Conservation (phyloP, 2,797 vertebrate species). For the Chelon labrosus region DNA sequence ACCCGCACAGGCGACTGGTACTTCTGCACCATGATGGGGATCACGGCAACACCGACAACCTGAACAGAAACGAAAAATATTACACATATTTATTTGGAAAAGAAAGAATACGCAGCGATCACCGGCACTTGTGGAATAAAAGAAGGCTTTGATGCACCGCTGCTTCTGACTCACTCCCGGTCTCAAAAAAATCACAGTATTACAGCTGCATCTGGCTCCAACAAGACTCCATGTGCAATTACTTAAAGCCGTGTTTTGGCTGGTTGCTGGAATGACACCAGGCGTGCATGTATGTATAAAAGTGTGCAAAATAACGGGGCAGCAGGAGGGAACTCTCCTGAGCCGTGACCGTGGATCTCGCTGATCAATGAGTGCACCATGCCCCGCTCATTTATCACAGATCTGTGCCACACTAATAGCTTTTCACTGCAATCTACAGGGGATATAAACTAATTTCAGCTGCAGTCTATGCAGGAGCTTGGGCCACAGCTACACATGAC, state of each 20-base stretch:
- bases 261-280: constrained; percentile 24
- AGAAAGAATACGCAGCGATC: background rate
- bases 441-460: constrained; percentile 24
- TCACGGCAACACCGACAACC: constrained; percentile 66
- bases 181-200: constrained; percentile 26
- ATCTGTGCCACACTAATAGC: constrained; percentile 25
- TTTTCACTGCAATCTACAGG: constrained; percentile 43
- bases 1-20: constrained; percentile 97
- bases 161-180: constrained; percentile 25
- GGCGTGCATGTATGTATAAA: constrained; percentile 1
- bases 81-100: background rate
- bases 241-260: constrained; percentile 51
- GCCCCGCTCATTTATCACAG: constrained; percentile 53
- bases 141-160: constrained; percentile 5
- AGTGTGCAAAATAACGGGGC: background rate
- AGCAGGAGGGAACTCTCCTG: constrained; percentile 44
- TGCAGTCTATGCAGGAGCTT: constrained; percentile 19
- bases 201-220: constrained; percentile 27
- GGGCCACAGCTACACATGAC: constrained; percentile 4
- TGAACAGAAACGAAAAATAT: constrained; percentile 43
- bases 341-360: constrained; percentile 27
- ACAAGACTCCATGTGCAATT: constrained; percentile 21
- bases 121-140: constrained; percentile 1
- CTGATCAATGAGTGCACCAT: constrained; percentile 65
- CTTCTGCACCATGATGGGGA: constrained; percentile 94